Conservation (phyloP, 2,113 vertebrate genomes). For the Neotragus moschatus region DNA sequence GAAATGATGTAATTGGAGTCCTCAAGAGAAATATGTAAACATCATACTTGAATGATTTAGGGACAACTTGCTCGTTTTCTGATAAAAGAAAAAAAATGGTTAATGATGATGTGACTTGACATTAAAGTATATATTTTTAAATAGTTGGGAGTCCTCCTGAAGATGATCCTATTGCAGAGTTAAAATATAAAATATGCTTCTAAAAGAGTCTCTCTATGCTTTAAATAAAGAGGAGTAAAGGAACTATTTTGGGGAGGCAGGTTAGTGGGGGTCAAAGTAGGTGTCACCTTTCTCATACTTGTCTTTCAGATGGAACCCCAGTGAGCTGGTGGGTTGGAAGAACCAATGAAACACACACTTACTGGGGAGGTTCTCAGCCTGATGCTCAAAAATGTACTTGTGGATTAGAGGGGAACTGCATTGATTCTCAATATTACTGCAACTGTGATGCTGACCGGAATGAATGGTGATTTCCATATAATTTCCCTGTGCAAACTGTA, state of each 20-base stretch:
- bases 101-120: conserved; percentile 29
- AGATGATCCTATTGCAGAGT: not conserved
- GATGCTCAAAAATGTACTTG: conserved; percentile 82
- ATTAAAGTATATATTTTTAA: conserved; percentile 52
- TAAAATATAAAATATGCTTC: not conserved
- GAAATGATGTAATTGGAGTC: conserved; percentile 27
- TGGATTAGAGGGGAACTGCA: conserved; percentile 82
- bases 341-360: conserved; percentile 84
- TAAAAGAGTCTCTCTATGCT: not conserved
- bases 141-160: not conserved
- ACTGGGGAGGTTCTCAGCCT: conserved; percentile 84
- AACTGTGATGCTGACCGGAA: conserved; percentile 91
- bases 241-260: not conserved
- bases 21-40: conserved; percentile 76
- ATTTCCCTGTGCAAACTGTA: conserved; percentile 27
- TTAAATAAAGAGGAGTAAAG: not conserved
- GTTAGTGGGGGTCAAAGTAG: not conserved
- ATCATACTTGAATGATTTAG: conserved; percentile 61
- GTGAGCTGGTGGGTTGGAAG: conserved; percentile 88
- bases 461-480: conserved; percentile 85
- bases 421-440: conserved; percentile 84
- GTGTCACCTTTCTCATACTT: conserved; percentile 52
- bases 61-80: conserved; percentile 47
- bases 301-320: conserved; percentile 80
- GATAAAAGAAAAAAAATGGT: conserved; percentile 51